A percentile compares a stretch with the other conserved stretches of the same genome.
Evolutionary conservation across 2,888 invertebrate species (phyloP).

Genomic region (Drosophila mercatorum): DNA sequence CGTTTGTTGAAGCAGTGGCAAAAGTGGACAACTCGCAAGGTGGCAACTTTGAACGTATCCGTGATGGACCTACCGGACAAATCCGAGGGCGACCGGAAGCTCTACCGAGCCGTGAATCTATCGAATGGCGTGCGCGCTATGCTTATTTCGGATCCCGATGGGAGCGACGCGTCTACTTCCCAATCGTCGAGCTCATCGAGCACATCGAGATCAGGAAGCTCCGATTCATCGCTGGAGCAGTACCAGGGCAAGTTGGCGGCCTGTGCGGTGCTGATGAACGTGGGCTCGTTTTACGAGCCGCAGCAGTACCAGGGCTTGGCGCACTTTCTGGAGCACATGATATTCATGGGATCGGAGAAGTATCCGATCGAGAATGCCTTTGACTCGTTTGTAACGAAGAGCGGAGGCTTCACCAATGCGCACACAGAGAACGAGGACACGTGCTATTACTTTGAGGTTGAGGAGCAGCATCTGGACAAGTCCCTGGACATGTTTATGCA

Average conservation of each 20-base stretch:
- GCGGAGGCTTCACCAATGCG: constrained; percentile 94
- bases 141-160: constrained; percentile 88
- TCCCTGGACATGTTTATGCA: constrained; percentile 94
- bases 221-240: constrained; percentile 42
- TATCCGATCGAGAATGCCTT: constrained; percentile 95
- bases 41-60: constrained; percentile 34
- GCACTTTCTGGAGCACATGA: constrained; percentile 95
- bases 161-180: not conserved
- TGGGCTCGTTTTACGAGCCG: constrained; percentile 93
- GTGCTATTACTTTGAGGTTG: constrained; percentile 94
- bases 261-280: constrained; percentile 90
- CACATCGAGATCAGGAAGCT: not conserved
- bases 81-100: constrained; percentile 91
- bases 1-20: constrained; percentile 28
- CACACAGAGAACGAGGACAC: constrained; percentile 95
- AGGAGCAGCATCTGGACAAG: constrained; percentile 90
- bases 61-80: constrained; percentile 87
- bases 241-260: constrained; percentile 87
- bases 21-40: constrained; percentile 31
- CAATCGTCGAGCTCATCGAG: not conserved
- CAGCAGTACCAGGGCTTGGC: constrained; percentile 92
- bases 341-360: constrained; percentile 97
- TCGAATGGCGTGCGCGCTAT: constrained; percentile 90
- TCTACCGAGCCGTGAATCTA: constrained; percentile 89
- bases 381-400: constrained; percentile 91